Evolutionary conservation across 2,888 invertebrate genomes (phyloP).

Genomic region (Zelleria hepariella): DNA sequence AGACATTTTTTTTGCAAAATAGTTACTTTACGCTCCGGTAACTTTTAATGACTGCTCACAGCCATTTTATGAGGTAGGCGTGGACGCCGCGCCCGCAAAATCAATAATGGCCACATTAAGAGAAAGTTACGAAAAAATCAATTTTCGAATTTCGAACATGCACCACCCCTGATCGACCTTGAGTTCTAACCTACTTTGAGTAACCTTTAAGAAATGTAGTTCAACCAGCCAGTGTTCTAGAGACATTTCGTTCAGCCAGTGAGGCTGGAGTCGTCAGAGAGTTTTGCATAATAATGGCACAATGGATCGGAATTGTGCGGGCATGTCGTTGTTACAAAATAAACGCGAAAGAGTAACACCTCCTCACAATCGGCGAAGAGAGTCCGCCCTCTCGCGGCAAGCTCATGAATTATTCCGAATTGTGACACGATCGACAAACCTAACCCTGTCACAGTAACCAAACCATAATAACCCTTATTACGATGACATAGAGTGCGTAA

Average conservation of each 20-base stretch:
- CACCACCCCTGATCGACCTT: slow-evolving; percentile 34
- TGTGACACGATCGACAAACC: slow-evolving; percentile 32
- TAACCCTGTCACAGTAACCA: not conserved
- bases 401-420: slow-evolving; percentile 59
- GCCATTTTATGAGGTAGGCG: not conserved
- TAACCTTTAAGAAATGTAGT: slow-evolving; percentile 60
- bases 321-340: slow-evolving; percentile 48
- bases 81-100: not conserved
- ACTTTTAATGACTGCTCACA: not conserved
- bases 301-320: slow-evolving; percentile 35
- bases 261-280: slow-evolving; percentile 35
- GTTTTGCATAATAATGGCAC: slow-evolving; percentile 66
- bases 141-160: slow-evolving; percentile 26
- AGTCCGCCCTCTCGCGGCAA: slow-evolving; percentile 23
- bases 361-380: slow-evolving; percentile 21
- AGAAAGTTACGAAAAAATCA: slow-evolving; percentile 6
- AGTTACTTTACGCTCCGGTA: not conserved
- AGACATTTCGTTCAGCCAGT: slow-evolving; percentile 32
- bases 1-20: not conserved
- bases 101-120: not conserved
- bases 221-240: slow-evolving; percentile 19
- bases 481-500: not conserved
- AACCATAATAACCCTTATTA: not conserved
- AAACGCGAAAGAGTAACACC: slow-evolving; percentile 41
- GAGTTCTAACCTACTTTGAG: slow-evolving; percentile 53